Conservation (phyloP, 2,113 vertebrate species). For the Calyptomena viridis region DNA sequence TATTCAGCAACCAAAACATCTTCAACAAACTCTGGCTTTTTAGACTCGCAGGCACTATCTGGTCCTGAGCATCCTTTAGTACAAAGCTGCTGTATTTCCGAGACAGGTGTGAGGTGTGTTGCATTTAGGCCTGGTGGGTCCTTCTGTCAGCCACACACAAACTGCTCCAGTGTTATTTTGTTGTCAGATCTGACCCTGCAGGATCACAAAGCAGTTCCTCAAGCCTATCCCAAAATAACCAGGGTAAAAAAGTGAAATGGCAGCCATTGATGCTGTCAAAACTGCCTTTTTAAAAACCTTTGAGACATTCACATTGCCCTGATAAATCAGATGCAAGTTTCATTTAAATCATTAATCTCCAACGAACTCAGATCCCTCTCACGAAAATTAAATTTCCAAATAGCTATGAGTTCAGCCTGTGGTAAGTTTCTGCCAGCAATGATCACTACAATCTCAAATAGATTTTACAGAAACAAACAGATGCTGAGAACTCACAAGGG, state of each 20-base stretch:
- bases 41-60: background rate
- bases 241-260: fast-evolving
- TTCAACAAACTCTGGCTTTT: background rate
- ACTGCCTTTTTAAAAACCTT: background rate
- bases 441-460: background rate
- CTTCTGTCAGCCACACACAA: background rate
- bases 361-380: background rate
- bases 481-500: background rate
- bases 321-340: background rate
- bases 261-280: background rate
- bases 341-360: background rate
- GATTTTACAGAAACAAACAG: background rate
- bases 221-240: background rate
- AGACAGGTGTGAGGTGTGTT: background rate
- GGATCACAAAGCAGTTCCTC: background rate
- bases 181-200: background rate
- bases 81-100: background rate
- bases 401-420: background rate
- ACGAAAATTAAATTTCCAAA: background rate
- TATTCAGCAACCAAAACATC: background rate
- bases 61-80: background rate
- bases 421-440: background rate
- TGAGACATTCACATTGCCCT: background rate
- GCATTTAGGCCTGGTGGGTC: background rate
- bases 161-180: background rate